Percentiles rank a stretch among this genome's conserved stretches.
Evolutionary conservation across 1,140 invertebrate species (phyloP).

Genomic region (Calliopsis andreniformis): DNA sequence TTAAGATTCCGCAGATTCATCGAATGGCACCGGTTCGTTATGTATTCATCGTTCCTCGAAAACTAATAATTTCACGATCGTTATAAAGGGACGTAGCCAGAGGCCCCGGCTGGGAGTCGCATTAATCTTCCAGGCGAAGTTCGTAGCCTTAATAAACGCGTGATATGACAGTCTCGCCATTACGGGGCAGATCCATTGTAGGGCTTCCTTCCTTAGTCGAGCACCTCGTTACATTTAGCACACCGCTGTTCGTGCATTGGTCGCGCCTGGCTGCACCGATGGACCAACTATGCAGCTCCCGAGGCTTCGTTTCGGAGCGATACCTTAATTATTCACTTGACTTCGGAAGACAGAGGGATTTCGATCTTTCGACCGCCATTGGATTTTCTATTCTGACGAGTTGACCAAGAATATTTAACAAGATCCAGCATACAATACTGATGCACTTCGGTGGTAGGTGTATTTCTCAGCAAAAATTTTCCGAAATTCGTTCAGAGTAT

Average conservation of each 20-base stretch:
- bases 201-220: background rate
- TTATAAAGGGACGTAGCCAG: conserved; percentile 24
- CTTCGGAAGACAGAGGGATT: background rate
- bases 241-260: background rate
- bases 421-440: too few species aligned
- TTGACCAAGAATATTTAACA: too few species aligned
- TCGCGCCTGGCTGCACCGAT: background rate
- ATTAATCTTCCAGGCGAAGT: conserved; percentile 69
- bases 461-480: background rate
- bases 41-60: conserved; percentile 49
- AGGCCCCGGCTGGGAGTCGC: conserved; percentile 33
- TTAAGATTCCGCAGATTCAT: conserved; percentile 46
- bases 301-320: background rate
- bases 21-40: background rate
- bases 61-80: conserved; percentile 62
- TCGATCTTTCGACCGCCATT: background rate
- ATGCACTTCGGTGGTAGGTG: too few species aligned
- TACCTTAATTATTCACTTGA: background rate
- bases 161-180: conserved; percentile 60
- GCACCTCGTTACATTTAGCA: background rate
- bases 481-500: background rate
- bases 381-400: too few species aligned
- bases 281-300: background rate
- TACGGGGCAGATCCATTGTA: conserved; percentile 70
- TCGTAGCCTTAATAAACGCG: conserved; percentile 52